These are phyloP conservation scores for Orycteropus afer DNA, from an alignment of 2,113 vertebrate genomes.

Conservation along the genomic window DNA sequence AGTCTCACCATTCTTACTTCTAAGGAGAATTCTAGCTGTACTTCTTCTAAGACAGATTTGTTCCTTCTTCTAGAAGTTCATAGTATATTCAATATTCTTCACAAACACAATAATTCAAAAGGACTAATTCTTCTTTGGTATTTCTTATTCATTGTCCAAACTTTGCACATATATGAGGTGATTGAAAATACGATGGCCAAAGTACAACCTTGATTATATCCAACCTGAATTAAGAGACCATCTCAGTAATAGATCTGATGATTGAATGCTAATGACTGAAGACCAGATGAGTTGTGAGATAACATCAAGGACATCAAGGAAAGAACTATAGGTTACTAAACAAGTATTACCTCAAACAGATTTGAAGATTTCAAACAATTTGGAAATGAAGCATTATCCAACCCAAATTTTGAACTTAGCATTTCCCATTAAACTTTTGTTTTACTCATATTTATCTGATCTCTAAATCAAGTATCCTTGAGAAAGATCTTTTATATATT, in stretches of 20 bases:
- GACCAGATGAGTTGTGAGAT: not conserved
- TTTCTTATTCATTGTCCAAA: not conserved
- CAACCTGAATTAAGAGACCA: not conserved
- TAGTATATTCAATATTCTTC: not conserved
- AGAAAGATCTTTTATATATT: conserved; percentile 44
- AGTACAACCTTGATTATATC: not conserved
- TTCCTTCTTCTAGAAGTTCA: not conserved
- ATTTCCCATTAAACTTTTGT: not conserved
- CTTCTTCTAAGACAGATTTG: no score
- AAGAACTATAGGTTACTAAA: not conserved
- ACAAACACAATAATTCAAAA: not conserved
- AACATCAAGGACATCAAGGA: not conserved
- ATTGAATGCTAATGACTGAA: not conserved
- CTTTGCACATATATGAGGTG: not conserved
- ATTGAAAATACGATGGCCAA: not conserved
- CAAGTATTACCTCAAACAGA: not conserved
- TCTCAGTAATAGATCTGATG: not conserved
- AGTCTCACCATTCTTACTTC: not conserved
- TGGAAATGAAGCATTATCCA: not conserved
- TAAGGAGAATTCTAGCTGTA: no score
- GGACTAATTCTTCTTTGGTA: not conserved
- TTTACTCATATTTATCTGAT: conserved; percentile 30
- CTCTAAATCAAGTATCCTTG: conserved; percentile 25
- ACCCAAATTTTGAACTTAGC: not conserved
- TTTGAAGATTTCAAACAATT: not conserved